Percentiles rank a stretch among this genome's conserved stretches.
Evolutionary conservation across 30 jellyfish, hydroid and myxozoan genomes (phyloP).

Genomic region (Hydractinia echinata): DNA sequence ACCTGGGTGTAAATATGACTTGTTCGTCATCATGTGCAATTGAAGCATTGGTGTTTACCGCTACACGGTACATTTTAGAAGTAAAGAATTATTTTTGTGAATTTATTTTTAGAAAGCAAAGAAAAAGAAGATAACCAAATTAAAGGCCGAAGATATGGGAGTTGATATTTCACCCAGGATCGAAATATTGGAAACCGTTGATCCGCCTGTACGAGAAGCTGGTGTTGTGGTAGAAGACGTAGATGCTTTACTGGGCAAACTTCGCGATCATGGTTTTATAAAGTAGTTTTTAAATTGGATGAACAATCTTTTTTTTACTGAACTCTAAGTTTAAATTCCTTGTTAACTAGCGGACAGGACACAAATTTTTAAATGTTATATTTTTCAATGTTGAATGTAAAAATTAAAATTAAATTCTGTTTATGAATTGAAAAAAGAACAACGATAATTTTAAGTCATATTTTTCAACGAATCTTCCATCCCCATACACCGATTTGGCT

Average conservation of each 20-base stretch:
- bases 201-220: slow-evolving; percentile 97
- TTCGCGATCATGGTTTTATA: slow-evolving; percentile 74
- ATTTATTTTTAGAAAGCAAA: slow-evolving; percentile 75
- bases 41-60: neutral
- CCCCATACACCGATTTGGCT: no score
- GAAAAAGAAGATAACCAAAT: slow-evolving; percentile 78
- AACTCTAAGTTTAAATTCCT: no score
- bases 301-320: no score
- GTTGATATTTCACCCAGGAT: slow-evolving; percentile 83
- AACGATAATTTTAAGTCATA: no score
- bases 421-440: no score
- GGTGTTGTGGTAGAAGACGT: slow-evolving; percentile 86
- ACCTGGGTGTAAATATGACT: neutral
- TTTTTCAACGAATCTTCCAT: no score
- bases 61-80: neutral
- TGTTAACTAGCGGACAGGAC: no score
- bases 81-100: neutral
- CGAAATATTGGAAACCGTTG: slow-evolving; percentile 65
- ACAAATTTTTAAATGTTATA: no score
- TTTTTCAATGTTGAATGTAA: no score
- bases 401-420: no score
- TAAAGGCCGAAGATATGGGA: slow-evolving; percentile 75
- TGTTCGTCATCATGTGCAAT: neutral
- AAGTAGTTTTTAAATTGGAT: neutral
- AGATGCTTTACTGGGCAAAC: slow-evolving; percentile 60